A percentile compares a stretch with the other conserved stretches of the same genome.
These are phyloP conservation scores for Parapristionchus giblindavisi DNA, from an alignment of 2,888 invertebrate genomes.

Conservation along the genomic window DNA sequence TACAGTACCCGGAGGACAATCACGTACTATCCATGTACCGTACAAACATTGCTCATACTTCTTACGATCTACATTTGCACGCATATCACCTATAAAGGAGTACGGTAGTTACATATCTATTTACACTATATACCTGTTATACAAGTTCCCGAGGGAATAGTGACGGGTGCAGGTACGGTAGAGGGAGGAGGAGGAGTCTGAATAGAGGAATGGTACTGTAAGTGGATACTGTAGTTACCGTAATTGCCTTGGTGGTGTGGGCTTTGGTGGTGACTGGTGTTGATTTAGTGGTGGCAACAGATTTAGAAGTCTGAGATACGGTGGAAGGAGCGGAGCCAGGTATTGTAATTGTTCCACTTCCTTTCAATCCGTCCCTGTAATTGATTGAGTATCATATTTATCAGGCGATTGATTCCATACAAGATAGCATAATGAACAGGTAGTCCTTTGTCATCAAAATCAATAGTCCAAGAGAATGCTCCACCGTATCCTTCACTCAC, in stretches of 20 bases:
- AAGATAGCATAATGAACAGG: conserved; percentile 19
- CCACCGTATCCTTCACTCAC: conserved; percentile 21
- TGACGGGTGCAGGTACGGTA: neutral
- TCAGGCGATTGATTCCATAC: too few species aligned
- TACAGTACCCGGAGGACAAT: conserved; percentile 11
- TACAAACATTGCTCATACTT: conserved; percentile 37
- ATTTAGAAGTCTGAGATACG: neutral
- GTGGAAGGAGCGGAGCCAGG: too few species aligned
- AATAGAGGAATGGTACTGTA: neutral
- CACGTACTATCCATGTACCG: conserved; percentile 17
- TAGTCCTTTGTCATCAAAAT: conserved; percentile 15
- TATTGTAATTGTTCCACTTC: too few species aligned
- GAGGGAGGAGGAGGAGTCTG: neutral
- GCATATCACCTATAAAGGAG: conserved; percentile 15
- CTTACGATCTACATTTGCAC: neutral
- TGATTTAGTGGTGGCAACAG: too few species aligned
- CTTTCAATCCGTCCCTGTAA: too few species aligned
- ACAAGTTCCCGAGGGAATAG: conserved; percentile 3
- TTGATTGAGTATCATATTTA: too few species aligned
- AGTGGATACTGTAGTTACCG: neutral
- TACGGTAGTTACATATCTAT: neutral
- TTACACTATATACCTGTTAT: conserved; percentile 3
- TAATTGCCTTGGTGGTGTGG: neutral
- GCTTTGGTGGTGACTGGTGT: too few species aligned
- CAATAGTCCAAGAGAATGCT: conserved; percentile 34